These are phyloP conservation scores for Halcyon chelicuti DNA, from an alignment of 2,797 vertebrate species.

Conservation along the genomic window DNA sequence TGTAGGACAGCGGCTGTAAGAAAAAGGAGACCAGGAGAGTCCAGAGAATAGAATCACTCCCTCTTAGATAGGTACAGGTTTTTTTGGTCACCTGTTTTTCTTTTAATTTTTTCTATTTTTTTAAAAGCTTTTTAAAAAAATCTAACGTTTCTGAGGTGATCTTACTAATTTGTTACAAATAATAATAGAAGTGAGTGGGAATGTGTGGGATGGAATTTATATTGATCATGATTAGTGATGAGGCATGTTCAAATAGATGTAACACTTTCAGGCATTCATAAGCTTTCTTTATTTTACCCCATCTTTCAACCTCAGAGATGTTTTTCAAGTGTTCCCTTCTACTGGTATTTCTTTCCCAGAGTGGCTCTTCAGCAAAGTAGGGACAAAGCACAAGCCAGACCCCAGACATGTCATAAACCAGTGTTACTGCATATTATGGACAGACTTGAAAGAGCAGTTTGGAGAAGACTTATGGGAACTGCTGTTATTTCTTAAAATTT, in stretches of 20 bases:
- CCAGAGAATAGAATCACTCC: neutral
- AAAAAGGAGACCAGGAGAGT: neutral
- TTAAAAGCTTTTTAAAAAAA: neutral
- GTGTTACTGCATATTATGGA: neutral
- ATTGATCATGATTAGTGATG: conserved; percentile 28
- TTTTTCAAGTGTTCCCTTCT: conserved; percentile 46
- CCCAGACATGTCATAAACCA: neutral
- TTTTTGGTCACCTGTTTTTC: conserved; percentile 33
- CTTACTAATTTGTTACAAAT: conserved; percentile 44
- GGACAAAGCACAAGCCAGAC: conserved; percentile 11
- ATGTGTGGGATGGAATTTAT: conserved; percentile 32
- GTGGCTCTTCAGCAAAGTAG: conserved; percentile 13
- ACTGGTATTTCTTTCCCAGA: neutral
- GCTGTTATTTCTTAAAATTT: conserved; percentile 17
- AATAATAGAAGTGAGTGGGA: conserved; percentile 55
- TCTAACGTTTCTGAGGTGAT: conserved; percentile 35
- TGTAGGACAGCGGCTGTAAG: neutral
- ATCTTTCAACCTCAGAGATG: conserved; percentile 40
- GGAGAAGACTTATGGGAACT: conserved; percentile 43
- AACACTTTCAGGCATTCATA: conserved; percentile 24
- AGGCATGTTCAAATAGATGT: conserved; percentile 8
- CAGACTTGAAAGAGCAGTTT: conserved; percentile 22
- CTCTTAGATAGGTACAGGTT: neutral
- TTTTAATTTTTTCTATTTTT: neutral
- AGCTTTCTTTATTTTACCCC: conserved; percentile 43